A percentile compares a stretch with the other conserved stretches of the same genome.
These are phyloP conservation scores for Stomorhina lunata DNA, from an alignment of 2,888 invertebrate species.

Conservation along the genomic window DNA sequence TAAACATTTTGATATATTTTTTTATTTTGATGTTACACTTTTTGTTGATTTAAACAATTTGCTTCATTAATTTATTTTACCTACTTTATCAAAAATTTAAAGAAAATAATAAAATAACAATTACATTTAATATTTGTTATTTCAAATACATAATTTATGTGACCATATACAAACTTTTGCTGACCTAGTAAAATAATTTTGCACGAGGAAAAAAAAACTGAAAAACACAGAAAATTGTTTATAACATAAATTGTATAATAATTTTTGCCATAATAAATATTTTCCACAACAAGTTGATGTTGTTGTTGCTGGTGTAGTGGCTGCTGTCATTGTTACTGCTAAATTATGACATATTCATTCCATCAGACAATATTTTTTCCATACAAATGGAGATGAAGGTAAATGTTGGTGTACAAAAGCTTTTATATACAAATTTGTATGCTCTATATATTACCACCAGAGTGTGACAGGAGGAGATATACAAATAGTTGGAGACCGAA, in stretches of 20 bases:
- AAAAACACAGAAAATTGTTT: slow-evolving; percentile 22
- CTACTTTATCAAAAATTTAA: too few relatives aligned
- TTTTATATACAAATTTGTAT: too few relatives aligned
- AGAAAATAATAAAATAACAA: not conserved
- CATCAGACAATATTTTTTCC: slow-evolving; percentile 6
- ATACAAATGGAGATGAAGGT: not conserved
- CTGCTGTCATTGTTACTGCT: slow-evolving; percentile 28
- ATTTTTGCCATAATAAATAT: slow-evolving; percentile 3
- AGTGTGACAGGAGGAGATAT: too few relatives aligned
- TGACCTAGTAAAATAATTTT: slow-evolving; percentile 22
- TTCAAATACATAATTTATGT: slow-evolving; percentile 4
- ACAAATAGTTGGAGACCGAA: too few relatives aligned
- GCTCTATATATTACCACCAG: too few relatives aligned
- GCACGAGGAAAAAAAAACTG: not conserved
- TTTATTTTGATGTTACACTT: too few relatives aligned
- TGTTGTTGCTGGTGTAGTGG: slow-evolving; percentile 14
- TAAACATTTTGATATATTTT: too few relatives aligned
- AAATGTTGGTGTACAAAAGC: not conserved
- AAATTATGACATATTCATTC: slow-evolving; percentile 57
- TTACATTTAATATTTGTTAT: not conserved
- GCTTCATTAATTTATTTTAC: too few relatives aligned
- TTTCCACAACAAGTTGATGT: not conserved
- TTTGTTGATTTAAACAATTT: too few relatives aligned
- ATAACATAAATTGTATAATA: slow-evolving; percentile 25
- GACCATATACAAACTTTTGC: not conserved